phyloP scores from a whole-genome alignment of 1,140 invertebrate genomes.

The Panulirus ornatus region DNA sequence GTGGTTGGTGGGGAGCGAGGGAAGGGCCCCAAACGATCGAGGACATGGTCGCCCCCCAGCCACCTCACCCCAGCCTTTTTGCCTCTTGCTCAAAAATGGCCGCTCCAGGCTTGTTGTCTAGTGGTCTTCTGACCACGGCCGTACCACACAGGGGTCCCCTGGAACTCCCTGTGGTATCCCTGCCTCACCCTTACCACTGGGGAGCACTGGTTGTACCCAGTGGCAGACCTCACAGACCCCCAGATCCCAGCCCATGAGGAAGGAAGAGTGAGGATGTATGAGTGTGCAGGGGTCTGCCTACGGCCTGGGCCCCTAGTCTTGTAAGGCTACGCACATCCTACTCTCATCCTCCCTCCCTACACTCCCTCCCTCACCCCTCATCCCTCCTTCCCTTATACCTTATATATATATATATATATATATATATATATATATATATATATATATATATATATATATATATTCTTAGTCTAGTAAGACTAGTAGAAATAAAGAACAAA shows the following conservation, averaged over 20 bases:
- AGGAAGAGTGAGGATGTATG: constrained; percentile 1
- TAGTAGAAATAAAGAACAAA: no score
- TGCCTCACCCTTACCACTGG: background rate
- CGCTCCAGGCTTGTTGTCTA: constrained; percentile 68
- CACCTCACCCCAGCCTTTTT: constrained; percentile 61
- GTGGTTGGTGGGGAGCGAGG: background rate
- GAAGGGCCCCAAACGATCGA: no score
- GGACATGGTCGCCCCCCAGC: background rate
- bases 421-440: no score
- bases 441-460: no score
- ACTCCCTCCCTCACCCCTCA: constrained; percentile 15
- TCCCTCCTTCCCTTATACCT: background rate
- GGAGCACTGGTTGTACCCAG: background rate
- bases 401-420: background rate
- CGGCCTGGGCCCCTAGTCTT: constrained; percentile 38
- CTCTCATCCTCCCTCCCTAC: no score
- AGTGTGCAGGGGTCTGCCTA: constrained; percentile 34
- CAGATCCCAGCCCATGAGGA: background rate
- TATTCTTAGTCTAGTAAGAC: no score
- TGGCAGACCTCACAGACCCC: background rate
- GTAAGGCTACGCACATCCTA: constrained; percentile 49
- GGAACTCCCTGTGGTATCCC: background rate
- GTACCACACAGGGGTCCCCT: constrained; percentile 26
- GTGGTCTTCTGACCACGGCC: constrained; percentile 48
- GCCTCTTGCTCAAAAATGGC: constrained; percentile 72